A percentile compares a stretch with the other conserved stretches of the same genome.
phyloP scores from a whole-genome alignment of 1,140 invertebrate species.

The Capitella teleta region DNA sequence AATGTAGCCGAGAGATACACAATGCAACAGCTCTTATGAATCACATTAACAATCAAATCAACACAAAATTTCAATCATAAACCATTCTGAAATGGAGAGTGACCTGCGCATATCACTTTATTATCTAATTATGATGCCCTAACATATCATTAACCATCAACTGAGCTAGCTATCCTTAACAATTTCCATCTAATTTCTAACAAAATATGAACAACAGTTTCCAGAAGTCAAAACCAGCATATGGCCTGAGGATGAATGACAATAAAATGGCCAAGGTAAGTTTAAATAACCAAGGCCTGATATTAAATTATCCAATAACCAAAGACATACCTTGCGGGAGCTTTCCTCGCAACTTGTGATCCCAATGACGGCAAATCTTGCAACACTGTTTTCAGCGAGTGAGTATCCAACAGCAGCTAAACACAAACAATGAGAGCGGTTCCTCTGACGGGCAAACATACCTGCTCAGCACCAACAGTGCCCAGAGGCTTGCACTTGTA shows the following conservation, averaged over 20 bases:
- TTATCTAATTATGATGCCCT: too few relatives aligned
- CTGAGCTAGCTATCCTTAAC: too few relatives aligned
- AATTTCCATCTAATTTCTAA: too few relatives aligned
- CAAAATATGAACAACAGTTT: too few relatives aligned
- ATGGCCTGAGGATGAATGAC: neutral
- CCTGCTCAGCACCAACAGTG: slow-evolving; percentile 84
- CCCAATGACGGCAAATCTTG: slow-evolving; percentile 87
- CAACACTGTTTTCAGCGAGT: slow-evolving; percentile 92
- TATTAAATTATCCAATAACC: neutral
- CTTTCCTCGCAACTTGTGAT: slow-evolving; percentile 71
- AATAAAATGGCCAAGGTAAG: neutral
- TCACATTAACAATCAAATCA: too few relatives aligned
- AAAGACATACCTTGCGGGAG: slow-evolving; percentile 57
- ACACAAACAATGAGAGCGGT: neutral
- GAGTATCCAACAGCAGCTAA: slow-evolving; percentile 82
- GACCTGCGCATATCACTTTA: too few relatives aligned
- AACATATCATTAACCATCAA: too few relatives aligned
- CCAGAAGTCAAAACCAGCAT: too few relatives aligned
- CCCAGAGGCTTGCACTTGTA: slow-evolving; percentile 91
- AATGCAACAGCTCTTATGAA: too few relatives aligned
- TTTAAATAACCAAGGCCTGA: neutral
- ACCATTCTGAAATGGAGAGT: too few relatives aligned
- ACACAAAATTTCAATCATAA: too few relatives aligned
- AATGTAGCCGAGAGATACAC: too few relatives aligned
- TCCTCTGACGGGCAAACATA: slow-evolving; percentile 10